Conservation (phyloP, 1,140 invertebrate genomes). For the Apis florea region DNA sequence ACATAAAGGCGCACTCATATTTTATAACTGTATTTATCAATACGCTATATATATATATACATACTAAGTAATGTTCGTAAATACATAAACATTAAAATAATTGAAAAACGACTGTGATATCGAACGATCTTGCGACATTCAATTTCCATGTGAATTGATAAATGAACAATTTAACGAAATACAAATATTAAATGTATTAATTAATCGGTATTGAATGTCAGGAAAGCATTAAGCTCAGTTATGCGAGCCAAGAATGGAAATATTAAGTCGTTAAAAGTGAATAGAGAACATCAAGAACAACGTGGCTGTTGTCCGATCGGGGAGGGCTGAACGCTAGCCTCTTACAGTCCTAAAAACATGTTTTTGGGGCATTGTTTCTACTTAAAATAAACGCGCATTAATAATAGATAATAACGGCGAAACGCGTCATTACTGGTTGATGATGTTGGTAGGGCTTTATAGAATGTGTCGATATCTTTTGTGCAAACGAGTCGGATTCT, state of each 20-base stretch:
- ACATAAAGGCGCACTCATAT: slow-evolving; percentile 71
- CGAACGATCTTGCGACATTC: slow-evolving; percentile 80
- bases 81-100: slow-evolving; percentile 77
- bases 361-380: slow-evolving; percentile 76
- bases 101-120: slow-evolving; percentile 81
- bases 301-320: slow-evolving; percentile 78
- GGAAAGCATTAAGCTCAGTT: slow-evolving; percentile 62
- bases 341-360: slow-evolving; percentile 69
- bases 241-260: slow-evolving; percentile 68
- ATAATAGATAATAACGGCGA: slow-evolving; percentile 50
- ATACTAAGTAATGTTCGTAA: slow-evolving; percentile 76
- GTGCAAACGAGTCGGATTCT: slow-evolving; percentile 69
- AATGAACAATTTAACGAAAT: slow-evolving; percentile 70
- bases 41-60: slow-evolving; percentile 77
- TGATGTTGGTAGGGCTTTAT: slow-evolving; percentile 70
- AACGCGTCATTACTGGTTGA: slow-evolving; percentile 52
- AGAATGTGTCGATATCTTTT: slow-evolving; percentile 73
- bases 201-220: slow-evolving; percentile 75
- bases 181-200: slow-evolving; percentile 73
- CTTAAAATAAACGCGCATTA: slow-evolving; percentile 70
- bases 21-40: slow-evolving; percentile 79
- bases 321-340: slow-evolving; percentile 77
- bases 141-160: slow-evolving; percentile 75
- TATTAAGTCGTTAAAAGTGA: slow-evolving; percentile 76
- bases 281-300: slow-evolving; percentile 64